Conservation (phyloP, 2,113 vertebrate genomes). For the Poeciliopsis turrubarensis region DNA sequence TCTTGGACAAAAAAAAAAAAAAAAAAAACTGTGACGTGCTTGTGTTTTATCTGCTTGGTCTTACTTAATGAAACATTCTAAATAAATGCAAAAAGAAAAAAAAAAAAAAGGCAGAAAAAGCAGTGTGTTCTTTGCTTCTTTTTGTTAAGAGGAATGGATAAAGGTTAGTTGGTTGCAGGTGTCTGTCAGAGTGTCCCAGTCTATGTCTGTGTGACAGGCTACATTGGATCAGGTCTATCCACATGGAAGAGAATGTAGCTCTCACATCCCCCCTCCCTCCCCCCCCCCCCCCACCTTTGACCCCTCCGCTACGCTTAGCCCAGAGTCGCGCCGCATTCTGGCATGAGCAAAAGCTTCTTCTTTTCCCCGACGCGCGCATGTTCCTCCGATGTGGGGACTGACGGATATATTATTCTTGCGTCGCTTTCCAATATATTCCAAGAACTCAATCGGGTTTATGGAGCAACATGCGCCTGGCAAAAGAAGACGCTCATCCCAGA, state of each 20-base stretch:
- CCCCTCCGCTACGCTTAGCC: constrained; percentile 60
- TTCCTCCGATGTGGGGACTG: constrained; percentile 45
- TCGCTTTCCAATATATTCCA: constrained; percentile 74
- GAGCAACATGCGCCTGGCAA: constrained; percentile 61
- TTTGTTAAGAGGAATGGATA: constrained; percentile 55
- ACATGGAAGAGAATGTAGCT: constrained; percentile 82
- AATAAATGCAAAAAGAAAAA: constrained; percentile 89
- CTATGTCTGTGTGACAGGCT: constrained; percentile 57
- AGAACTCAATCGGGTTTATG: constrained; percentile 33
- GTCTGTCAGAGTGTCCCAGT: constrained; percentile 56
- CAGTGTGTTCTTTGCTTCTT: constrained; percentile 79
- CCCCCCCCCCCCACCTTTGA: constrained; percentile 3
- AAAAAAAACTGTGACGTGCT: constrained; percentile 89
- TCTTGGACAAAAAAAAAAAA: constrained; percentile 77
- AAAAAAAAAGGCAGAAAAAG: constrained; percentile 70
- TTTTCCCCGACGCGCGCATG: constrained; percentile 59
- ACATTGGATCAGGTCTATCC: constrained; percentile 57
- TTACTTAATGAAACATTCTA: constrained; percentile 84
- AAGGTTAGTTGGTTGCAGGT: constrained; percentile 67
- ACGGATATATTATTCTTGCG: constrained; percentile 73
- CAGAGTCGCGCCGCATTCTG: constrained; percentile 60
- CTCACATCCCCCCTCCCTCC: constrained; percentile 33
- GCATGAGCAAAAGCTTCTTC: constrained; percentile 62
- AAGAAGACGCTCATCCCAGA: constrained; percentile 68
- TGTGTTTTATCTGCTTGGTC: constrained; percentile 94